Percentiles rank a stretch among this genome's conserved stretches.
phyloP scores from a whole-genome alignment of 2,113 vertebrate species.

The Gymnocephalus cernua region DNA sequence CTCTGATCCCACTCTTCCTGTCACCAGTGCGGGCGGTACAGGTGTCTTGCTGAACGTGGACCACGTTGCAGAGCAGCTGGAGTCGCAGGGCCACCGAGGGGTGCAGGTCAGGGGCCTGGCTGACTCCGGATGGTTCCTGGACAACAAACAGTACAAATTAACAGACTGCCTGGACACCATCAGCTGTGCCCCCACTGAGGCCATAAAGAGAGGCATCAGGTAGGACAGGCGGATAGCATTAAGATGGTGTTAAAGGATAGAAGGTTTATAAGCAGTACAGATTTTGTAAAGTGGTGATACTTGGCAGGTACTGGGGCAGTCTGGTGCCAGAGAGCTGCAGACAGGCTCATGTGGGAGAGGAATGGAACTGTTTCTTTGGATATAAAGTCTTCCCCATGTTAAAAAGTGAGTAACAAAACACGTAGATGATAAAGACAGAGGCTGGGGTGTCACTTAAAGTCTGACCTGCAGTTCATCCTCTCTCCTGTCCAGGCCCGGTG shows the following conservation, averaged over 20 bases:
- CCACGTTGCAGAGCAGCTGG: slow-evolving; percentile 90
- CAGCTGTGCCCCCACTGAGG: slow-evolving; percentile 92
- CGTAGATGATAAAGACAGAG: not conserved
- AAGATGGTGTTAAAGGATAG: not conserved
- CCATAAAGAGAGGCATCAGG: slow-evolving; percentile 94
- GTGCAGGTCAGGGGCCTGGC: slow-evolving; percentile 93
- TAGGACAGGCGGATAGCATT: slow-evolving; percentile 59
- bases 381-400: slow-evolving; percentile 93
- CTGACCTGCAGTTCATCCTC: not conserved
- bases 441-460: not conserved
- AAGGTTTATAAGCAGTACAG: not conserved
- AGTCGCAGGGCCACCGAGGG: slow-evolving; percentile 86
- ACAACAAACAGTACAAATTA: slow-evolving; percentile 92
- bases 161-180: slow-evolving; percentile 92
- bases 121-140: slow-evolving; percentile 96
- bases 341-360: slow-evolving; percentile 81
- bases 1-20: not conserved
- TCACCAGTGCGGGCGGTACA: slow-evolving; percentile 90
- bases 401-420: slow-evolving; percentile 58
- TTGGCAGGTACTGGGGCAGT: slow-evolving; percentile 91
- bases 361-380: slow-evolving; percentile 74
- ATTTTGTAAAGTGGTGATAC: not conserved
- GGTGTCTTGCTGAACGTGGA: slow-evolving; percentile 96
- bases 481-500: slow-evolving; percentile 86
- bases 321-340: slow-evolving; percentile 92